Evolutionary conservation across 2,113 vertebrate genomes (phyloP), one percentile per base, ranked within the genome.

Genomic region (Cynopterus brachyotis): DNA sequence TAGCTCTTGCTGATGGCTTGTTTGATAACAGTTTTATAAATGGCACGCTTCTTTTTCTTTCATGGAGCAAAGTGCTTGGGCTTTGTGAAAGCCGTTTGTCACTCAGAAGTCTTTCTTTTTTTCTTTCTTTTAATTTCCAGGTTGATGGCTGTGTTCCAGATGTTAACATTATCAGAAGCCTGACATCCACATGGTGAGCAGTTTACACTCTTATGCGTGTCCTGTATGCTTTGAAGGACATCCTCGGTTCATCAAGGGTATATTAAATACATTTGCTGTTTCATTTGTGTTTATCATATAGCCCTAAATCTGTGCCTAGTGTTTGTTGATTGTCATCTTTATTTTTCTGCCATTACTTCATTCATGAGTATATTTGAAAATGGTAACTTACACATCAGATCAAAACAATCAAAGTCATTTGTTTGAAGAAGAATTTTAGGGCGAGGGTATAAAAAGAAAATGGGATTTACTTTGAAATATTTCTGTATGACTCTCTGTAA

Each of bases 141-240:
- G 64, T 89, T 55, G 79, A 92, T 70, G 80, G 94, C 87, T 4
- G 13, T 8, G 1, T 75, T 75, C 72, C 40, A 37, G 87, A 37
- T 40, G 45, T 57, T 45, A 3, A 22, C 57, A 12, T 12, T 16
- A 13, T 59, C 37, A 16, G 75, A 96, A 90, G 90, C 50, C 42
- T 96, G 89, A 95, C n/a, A 30, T 42, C 26, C 28, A 0, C 22
- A 17, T 8, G 94, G 73, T 94, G 84, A 97, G 95, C 72, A 6
- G 30, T 24, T 40, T 28, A 4, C 1, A 0, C 3, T 28, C 67
- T 66, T 5, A 24, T 10, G 0, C 1, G 4, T 2, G 0, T n/a
- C 28, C 42, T 50, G 10, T 42, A 1, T 5, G 28, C 50, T 45
- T 37, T 11, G 32, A 76, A 40, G 64, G 57, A 37, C 20, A 57